Conservation (phyloP, 37 sponge, comb jelly and placozoan species). For the Amphimedon queenslandica region DNA sequence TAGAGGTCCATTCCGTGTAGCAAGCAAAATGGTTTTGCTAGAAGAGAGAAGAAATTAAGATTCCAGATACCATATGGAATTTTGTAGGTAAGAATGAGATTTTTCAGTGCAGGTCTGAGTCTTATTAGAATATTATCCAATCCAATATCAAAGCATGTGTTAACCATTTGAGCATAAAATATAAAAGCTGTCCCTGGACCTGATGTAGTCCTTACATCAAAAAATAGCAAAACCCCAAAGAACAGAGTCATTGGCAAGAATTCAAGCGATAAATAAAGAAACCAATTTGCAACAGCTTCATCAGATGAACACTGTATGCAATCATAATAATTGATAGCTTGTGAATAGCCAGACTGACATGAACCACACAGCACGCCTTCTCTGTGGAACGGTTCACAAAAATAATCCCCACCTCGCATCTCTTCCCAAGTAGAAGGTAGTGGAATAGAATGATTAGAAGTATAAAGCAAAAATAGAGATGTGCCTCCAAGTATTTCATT, state of each 20-base stretch:
- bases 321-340: background rate
- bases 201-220: background rate
- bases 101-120: background rate
- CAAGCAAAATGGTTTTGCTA: background rate
- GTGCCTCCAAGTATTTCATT: background rate
- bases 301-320: background rate
- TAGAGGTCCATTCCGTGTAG: background rate
- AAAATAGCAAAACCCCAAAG: background rate
- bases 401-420: background rate
- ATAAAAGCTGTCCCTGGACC: background rate
- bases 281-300: background rate
- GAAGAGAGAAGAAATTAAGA: background rate
- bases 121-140: background rate
- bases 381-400: background rate
- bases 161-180: background rate
- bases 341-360: background rate
- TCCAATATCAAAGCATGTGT: background rate
- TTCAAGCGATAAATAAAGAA: background rate
- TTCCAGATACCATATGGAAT: background rate
- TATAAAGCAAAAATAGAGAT: background rate
- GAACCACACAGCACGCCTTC: background rate
- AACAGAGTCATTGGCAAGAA: background rate
- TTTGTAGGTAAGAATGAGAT: background rate
- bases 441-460: background rate
- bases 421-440: background rate